phyloP scores from a whole-genome alignment of 2,797 vertebrate species.

The Eurystomus glaucurus region DNA sequence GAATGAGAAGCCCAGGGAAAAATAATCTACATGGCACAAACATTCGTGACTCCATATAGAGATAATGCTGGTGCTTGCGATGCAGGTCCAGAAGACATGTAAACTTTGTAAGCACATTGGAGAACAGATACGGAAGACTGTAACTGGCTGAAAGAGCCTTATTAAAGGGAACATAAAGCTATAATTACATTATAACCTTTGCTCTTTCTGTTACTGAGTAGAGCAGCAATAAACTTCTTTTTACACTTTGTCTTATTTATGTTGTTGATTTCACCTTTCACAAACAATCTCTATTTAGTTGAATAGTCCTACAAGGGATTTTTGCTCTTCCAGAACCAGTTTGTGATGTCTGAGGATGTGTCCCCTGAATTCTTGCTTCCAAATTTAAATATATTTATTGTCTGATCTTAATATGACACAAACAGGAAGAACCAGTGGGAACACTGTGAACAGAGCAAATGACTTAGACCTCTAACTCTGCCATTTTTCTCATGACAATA shows the following conservation, averaged over 20 bases:
- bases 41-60: neutral
- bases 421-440: neutral
- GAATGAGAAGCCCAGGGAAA: neutral
- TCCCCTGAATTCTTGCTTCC: neutral
- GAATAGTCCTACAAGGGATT: neutral
- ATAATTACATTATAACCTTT: neutral
- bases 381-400: neutral
- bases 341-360: neutral
- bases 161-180: neutral
- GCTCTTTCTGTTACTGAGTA: neutral
- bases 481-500: neutral
- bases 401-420: neutral
- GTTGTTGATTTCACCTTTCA: neutral
- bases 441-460: neutral
- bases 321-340: neutral
- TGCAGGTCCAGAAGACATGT: neutral
- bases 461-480: neutral
- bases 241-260: neutral
- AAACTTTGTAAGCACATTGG: neutral
- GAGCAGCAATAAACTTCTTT: neutral
- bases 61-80: neutral
- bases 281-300: neutral
- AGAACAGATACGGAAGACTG: neutral
- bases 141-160: neutral
- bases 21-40: neutral